Percentiles rank a stretch among this genome's conserved stretches.
Conservation (phyloP, 2,113 vertebrate species). For the Raphicerus campestris region DNA sequence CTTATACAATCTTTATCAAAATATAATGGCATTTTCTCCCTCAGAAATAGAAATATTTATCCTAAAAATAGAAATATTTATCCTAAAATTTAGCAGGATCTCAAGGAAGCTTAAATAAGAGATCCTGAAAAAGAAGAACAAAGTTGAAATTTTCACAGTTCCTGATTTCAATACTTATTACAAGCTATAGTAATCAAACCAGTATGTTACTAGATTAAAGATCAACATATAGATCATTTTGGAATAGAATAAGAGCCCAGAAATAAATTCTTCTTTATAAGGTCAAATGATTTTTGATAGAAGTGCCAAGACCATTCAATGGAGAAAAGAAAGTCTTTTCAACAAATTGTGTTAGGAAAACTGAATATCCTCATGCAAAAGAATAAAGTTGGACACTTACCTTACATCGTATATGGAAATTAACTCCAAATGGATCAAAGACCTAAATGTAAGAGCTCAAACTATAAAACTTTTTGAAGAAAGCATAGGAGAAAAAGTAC, state of each 20-base stretch:
- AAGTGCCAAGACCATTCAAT: not conserved
- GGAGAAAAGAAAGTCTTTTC: not conserved
- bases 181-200: not conserved
- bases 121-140: not conserved
- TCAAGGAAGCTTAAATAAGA: not conserved
- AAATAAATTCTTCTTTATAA: not conserved
- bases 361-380: not conserved
- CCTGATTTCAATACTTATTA: not conserved
- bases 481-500: not conserved
- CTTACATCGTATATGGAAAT: not conserved
- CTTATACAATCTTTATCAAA: not conserved
- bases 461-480: not conserved
- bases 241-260: not conserved
- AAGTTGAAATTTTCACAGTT: not conserved
- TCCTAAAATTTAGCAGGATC: not conserved
- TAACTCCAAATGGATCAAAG: not conserved
- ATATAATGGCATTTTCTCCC: not conserved
- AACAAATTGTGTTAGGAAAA: not conserved
- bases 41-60: not conserved
- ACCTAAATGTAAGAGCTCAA: not conserved
- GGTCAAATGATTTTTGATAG: not conserved
- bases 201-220: not conserved
- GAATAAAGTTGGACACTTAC: not conserved
- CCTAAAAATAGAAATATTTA: not conserved
- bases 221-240: not conserved